Evolutionary conservation across 1,140 invertebrate genomes (phyloP), one percentile per base, ranked within the genome.

Genomic region (Drosophila paulistorum): DNA sequence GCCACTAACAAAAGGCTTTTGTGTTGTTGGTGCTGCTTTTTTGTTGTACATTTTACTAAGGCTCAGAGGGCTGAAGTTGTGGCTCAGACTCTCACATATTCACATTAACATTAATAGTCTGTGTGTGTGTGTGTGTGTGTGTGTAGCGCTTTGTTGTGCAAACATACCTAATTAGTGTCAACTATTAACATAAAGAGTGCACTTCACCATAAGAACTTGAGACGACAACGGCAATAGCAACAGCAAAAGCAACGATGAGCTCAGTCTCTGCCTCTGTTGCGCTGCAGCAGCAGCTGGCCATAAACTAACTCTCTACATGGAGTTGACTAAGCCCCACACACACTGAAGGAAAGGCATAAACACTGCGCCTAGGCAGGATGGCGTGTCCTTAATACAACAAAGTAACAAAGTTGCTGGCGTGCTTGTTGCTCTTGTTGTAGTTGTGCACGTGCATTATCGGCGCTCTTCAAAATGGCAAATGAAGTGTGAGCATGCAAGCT

Each of bases 101-200:
- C n/a, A 68, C 51, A 45, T 33, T 63, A 20, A 63, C 26, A 73
- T 48, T 68, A 68, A 67, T 37, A 17, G 37, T 51, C 55, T 30
- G 51, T 55, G 20, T 30, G 37, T 51, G 39, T 30, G 51, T 55
- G 20, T 30, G 37, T 51, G 39, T 20, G 39, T 63, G 39, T 68
- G 33, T 71, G 57, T 45, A 62, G 59, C 68, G 83, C 82, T 85
- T 86, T 87, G 84, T 87, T 87, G 77, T 87, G 77, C 80, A 87
- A 87, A 87, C 83, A 87, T 77, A 83, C 74, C 83, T 87, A 87
- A 87, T 87, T 87, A 87, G 83, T 87, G 83, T 87, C 83, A 87
- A 87, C 83, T 87, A 87, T 87, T 87, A 87, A 89, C 83, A 87
- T 87, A 87, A 87, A 89, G 83, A 87, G 84, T 87, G 83, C 79